A percentile compares a stretch with the other conserved stretches of the same genome.
Evolutionary conservation across 2,888 invertebrate species (phyloP).

Genomic region (Eilema depressum): DNA sequence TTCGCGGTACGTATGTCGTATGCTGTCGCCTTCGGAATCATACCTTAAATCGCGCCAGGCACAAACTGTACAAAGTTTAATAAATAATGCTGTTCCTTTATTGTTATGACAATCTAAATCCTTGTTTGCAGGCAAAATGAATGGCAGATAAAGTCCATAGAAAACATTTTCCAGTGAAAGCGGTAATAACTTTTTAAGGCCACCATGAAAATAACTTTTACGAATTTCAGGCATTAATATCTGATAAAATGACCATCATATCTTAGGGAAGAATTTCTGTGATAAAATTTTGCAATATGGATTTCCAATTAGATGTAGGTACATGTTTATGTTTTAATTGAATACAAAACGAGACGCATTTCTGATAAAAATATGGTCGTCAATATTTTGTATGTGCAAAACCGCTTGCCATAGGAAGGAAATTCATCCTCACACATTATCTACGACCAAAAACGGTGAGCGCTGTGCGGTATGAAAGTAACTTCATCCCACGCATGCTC

Average conservation of each 20-base stretch:
- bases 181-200: slow-evolving; percentile 80
- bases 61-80: slow-evolving; percentile 67
- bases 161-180: slow-evolving; percentile 76
- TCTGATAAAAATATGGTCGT: too few species aligned
- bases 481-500: too few species aligned
- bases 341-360: too few species aligned
- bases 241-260: slow-evolving; percentile 81
- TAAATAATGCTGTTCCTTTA: slow-evolving; percentile 70
- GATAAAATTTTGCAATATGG: slow-evolving; percentile 22
- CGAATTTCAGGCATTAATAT: slow-evolving; percentile 85
- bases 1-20: too few species aligned
- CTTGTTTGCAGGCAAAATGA: slow-evolving; percentile 69
- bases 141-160: slow-evolving; percentile 74
- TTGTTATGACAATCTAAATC: slow-evolving; percentile 71
- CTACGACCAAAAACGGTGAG: too few species aligned
- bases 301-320: slow-evolving; percentile 30
- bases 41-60: slow-evolving; percentile 51
- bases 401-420: too few species aligned
- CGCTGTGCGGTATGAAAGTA: too few species aligned
- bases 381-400: too few species aligned
- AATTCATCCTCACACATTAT: too few species aligned
- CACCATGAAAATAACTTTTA: slow-evolving; percentile 83
- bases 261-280: slow-evolving; percentile 50
- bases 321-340: too few species aligned
- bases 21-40: too few species aligned